Base-by-base conservation (phyloP, 2,888 invertebrate species). In the Smittia sp. region DNA sequence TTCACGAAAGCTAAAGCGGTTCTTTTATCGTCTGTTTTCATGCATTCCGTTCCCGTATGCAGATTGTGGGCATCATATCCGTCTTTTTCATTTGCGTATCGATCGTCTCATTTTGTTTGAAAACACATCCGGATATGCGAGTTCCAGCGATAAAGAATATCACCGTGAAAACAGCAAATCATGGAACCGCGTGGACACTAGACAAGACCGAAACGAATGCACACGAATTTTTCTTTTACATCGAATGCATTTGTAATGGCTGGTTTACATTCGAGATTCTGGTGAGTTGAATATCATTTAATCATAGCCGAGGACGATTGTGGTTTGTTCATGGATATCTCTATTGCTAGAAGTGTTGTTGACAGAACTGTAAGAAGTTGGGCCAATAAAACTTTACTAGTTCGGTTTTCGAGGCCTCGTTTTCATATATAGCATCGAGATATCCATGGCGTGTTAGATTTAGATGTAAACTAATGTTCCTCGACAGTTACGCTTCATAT, bases 41-140 rank as follows among this genome's bases (percentile, higher is more conserved):
- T 32, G 32, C 32, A 9, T 46, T 46, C 46, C 15, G 46, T 11
- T 7, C 39, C n/a, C n/a, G 15, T 46, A n/a, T 46, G 52, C 90
- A 99, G 98, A 92, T 97, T 79, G 94, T 99, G 82, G 98, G 98
- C 78, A 93, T 98, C 77, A 90, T 98, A 82, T 98, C 98, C 77
- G 97, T 99, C 80, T 98, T 98, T 88, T 99, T 99, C 89, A 98
- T 99, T 83, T 96, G 98, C 86, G 93, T 98, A 77, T 99, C 98
- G 77, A 99, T 99, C 83, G 87, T 98, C 83, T 97, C 98, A 78
- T 99, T 99, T 87, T 99, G 99, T 86, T 88, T 99, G 81, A 99
- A 99, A 87, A 99, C 99, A 67, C 98, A 98, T 84, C 98, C 99
- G 76, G 98, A 96, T 84, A 94, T 98, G 93, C 87, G 97, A 79